phyloP scores from a whole-genome alignment of 2,113 vertebrate genomes.

The Clarias magur region DNA sequence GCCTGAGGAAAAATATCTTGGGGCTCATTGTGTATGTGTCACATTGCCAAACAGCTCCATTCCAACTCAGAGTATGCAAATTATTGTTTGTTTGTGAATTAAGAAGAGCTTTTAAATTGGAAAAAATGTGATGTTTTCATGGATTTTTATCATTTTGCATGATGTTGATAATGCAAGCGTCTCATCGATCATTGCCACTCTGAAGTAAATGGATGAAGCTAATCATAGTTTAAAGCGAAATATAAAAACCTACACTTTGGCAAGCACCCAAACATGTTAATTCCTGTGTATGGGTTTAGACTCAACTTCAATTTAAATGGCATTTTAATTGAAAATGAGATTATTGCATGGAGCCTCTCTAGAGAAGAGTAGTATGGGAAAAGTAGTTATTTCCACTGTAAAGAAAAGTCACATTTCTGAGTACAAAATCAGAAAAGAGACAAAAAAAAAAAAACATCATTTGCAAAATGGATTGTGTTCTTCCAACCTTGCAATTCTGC shows the following conservation, averaged over 20 bases:
- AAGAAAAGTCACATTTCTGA: conserved; percentile 85
- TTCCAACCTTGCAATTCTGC: conserved; percentile 78
- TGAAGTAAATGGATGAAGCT: conserved; percentile 85
- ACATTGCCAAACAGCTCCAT: conserved; percentile 39
- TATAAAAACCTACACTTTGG: conserved; percentile 81
- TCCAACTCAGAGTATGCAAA: conserved; percentile 47
- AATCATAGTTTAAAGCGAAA: conserved; percentile 76
- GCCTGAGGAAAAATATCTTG: conserved; percentile 31
- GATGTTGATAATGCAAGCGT: conserved; percentile 30
- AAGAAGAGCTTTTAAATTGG: conserved; percentile 41
- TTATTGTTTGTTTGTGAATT: conserved; percentile 46
- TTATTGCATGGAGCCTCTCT: conserved; percentile 87
- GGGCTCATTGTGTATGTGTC: conserved; percentile 20
- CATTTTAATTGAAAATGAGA: conserved; percentile 99
- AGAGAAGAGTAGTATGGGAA: conserved; percentile 88
- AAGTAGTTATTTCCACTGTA: conserved; percentile 68
- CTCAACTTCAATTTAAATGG: conserved; percentile 98
- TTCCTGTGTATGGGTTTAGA: conserved; percentile 97
- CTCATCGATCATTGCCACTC: conserved; percentile 74
- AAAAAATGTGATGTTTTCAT: conserved; percentile 26
- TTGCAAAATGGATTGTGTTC: conserved; percentile 87
- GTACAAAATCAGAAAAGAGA: conserved; percentile 72
- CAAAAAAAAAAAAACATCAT: conserved; percentile 74
- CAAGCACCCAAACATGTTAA: conserved; percentile 95
- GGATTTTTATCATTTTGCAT: conserved; percentile 35